Evolutionary conservation across 1,140 invertebrate genomes (phyloP), one percentile per base, ranked within the genome.

Genomic region (Tetramorium simillimum): DNA sequence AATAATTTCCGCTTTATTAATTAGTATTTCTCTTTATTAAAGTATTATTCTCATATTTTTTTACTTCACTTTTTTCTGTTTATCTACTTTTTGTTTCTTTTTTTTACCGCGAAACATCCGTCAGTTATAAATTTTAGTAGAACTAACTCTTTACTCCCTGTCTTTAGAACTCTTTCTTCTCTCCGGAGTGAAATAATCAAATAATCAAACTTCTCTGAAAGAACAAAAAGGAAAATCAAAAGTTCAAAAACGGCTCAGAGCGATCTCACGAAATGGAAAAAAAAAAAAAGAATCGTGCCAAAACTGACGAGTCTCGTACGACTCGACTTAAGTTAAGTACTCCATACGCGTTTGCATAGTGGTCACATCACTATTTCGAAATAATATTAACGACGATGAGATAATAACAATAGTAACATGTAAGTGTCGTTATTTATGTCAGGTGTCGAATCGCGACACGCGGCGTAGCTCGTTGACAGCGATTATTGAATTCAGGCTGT

Each of bases 201-300:
- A 40, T 49, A 80, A 86, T 73, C 43, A 75, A 86, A 87, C n/a
- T 40, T 88, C 37, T 70, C 49, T 46, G 56, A 28, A 40, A 78
- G 80, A 86, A 73, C 67, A 89, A 78, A 88, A 81, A 49, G 5
- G 33, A 37, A 72, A 87, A 87, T 82, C 75, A 87, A 89, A 89
- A 85, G 56, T 84, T 86, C 60, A 90, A 73, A 89, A 60, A 18
- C 40, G 82, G 56, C 77, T 86, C 40, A 76, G 43, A 78, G 58
- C 67, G 82, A 90, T 73, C 51, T 90, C 60, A 58, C 16, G n/a
- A 78, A 89, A 77, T 33, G 75, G 87, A 49, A 70, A 1, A 51
- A 12, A n/a, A 9, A 70, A 67, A 12, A 84, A 21, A 87, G 78
- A 90, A 89, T 91, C 81, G 89, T 91, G 90, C 90, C 90, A 91